Percentiles rank a stretch among this genome's conserved stretches.
These are phyloP conservation scores for Cyclina sinensis DNA, from an alignment of 1,140 invertebrate genomes.

Conservation along the genomic window DNA sequence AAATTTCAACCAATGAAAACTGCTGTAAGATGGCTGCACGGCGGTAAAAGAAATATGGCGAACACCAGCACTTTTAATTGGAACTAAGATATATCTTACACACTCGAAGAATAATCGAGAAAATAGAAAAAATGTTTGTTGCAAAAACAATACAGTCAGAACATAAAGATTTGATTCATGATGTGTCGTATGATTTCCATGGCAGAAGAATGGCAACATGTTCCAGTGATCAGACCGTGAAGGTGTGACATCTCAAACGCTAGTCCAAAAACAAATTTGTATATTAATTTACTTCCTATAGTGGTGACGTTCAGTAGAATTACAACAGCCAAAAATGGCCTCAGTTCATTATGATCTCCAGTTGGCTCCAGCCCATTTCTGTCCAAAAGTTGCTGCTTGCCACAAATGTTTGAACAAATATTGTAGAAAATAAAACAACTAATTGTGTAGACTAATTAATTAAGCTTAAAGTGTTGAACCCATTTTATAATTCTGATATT, in stretches of 20 bases:
- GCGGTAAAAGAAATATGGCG: slow-evolving; percentile 53
- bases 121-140: slow-evolving; percentile 90
- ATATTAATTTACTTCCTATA: too few relatives aligned
- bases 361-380: too few relatives aligned
- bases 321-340: too few relatives aligned
- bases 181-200: slow-evolving; percentile 99
- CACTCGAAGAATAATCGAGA: neutral
- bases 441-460: too few relatives aligned
- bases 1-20: neutral
- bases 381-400: too few relatives aligned
- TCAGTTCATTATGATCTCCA: too few relatives aligned
- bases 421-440: too few relatives aligned
- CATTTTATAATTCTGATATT: too few relatives aligned
- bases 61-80: neutral
- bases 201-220: slow-evolving; percentile 98
- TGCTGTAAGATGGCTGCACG: neutral
- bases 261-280: too few relatives aligned
- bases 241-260: slow-evolving; percentile 89
- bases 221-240: slow-evolving; percentile 98
- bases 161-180: slow-evolving; percentile 99
- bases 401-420: too few relatives aligned
- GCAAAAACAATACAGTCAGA: slow-evolving; percentile 95
- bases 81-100: neutral
- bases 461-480: too few relatives aligned
- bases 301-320: too few relatives aligned